Base-by-base conservation (phyloP, 2,888 invertebrate genomes). In the Andrena haemorrhoa region DNA sequence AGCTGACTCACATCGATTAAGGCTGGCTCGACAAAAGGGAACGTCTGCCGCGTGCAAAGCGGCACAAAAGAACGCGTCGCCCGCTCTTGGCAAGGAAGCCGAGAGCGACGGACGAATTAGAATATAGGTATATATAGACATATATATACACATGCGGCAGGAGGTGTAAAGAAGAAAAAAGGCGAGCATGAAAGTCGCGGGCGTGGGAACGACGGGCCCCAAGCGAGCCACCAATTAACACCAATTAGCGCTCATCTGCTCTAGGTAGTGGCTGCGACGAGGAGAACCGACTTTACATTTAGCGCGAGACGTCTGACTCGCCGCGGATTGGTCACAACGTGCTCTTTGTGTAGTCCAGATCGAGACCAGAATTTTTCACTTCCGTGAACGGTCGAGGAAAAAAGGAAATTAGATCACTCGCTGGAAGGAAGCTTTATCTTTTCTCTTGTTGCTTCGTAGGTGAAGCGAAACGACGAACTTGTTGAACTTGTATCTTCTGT, bases 211-310 rank as follows among this genome's bases (percentile, higher is more conserved):
- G 92, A 85, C 88, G 89, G 90, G 87, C 90, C 88, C 87, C 88
- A 90, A 91, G 91, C 90, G 91, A 92, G 91, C 90, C 92, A 91
- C 91, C 93, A 94, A 93, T 94, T 94, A 94, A 93, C 93, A 93
- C 93, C 93, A 94, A 94, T 94, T 93, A 94, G 90, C 91, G 92
- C 91, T 93, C 93, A 93, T 93, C 93, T 93, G 92, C 91, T 91
- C 91, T 92, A 93, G 92, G 93, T 92, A 92, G 89, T 82, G 86
- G 84, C 87, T 82, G 84, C 86, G 73, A 80, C 82, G 83, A 70
- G 83, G 56, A 79, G 85, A 85, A 82, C 83, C 83, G 89, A 86
- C 89, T 87, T 89, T 83, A 84, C 88, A 85, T 90, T 89, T 88
- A 86, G 83, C 85, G 81, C 84, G 80, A 83, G 85, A 85, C 86